A percentile compares a stretch with the other conserved stretches of the same genome.
Conservation (phyloP, 2,888 invertebrate genomes). For the Aphidoletes aphidimyza region DNA sequence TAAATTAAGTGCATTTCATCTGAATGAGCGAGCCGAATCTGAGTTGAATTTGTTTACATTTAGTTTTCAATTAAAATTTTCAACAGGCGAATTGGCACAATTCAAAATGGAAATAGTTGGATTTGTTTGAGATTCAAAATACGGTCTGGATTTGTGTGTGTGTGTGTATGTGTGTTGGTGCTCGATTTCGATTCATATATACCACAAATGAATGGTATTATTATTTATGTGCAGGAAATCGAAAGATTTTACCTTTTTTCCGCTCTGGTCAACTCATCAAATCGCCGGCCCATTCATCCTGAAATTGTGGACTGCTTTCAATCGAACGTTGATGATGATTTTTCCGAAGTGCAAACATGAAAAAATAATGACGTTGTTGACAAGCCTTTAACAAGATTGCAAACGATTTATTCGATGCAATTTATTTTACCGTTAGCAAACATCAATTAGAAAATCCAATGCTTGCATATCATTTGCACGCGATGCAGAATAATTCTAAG, state of each 20-base stretch:
- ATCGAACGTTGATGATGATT: background rate
- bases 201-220: too few relatives aligned
- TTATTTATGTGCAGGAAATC: background rate
- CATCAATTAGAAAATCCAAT: slow-evolving; percentile 36
- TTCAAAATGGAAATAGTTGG: background rate
- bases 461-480: background rate
- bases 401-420: slow-evolving; percentile 27
- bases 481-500: background rate
- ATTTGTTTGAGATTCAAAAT: background rate
- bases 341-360: background rate
- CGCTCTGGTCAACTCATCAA: too few relatives aligned
- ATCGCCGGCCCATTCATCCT: background rate
- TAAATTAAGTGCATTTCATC: slow-evolving; percentile 49
- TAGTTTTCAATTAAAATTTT: slow-evolving; percentile 46
- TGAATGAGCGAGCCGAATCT: background rate
- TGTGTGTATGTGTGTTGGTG: background rate
- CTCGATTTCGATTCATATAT: too few relatives aligned
- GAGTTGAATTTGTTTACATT: slow-evolving; percentile 37
- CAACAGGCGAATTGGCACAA: slow-evolving; percentile 28
- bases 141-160: background rate
- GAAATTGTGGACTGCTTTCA: background rate
- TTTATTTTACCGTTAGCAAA: slow-evolving; percentile 43
- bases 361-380: background rate
- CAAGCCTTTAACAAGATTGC: slow-evolving; percentile 3
- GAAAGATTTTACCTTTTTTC: too few relatives aligned